A percentile compares a stretch with the other conserved stretches of the same genome.
phyloP scores from a whole-genome alignment of 2,888 invertebrate genomes.

The Hemaris fuciformis region DNA sequence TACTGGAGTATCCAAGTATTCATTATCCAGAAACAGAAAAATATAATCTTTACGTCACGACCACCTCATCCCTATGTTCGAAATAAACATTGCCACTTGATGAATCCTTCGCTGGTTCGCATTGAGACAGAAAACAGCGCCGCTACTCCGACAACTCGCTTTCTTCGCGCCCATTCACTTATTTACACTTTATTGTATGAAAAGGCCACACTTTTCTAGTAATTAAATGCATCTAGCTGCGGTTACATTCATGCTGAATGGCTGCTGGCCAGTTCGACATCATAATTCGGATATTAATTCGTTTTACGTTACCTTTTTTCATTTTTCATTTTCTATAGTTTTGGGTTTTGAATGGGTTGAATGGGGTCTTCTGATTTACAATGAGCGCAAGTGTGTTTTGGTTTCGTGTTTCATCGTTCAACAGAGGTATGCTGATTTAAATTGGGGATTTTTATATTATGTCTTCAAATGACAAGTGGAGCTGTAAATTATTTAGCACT shows the following conservation, averaged over 20 bases:
- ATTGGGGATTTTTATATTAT: too few relatives aligned
- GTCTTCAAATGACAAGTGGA: too few relatives aligned
- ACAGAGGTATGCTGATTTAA: too few relatives aligned
- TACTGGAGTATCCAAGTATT: too few relatives aligned
- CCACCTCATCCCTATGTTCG: conserved; percentile 50
- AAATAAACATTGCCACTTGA: conserved; percentile 74
- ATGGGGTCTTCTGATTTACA: too few relatives aligned
- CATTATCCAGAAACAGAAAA: too few relatives aligned
- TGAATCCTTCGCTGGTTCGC: conserved; percentile 60
- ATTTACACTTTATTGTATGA: neutral
- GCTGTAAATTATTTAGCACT: too few relatives aligned
- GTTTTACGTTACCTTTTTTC: neutral
- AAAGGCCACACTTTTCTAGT: neutral
- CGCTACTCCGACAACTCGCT: neutral
- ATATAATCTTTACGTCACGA: neutral
- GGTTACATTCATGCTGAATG: neutral
- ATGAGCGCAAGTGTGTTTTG: too few relatives aligned
- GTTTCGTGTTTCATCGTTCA: too few relatives aligned
- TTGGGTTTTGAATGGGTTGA: too few relatives aligned
- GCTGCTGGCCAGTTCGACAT: neutral
- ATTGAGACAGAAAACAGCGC: conserved; percentile 53
- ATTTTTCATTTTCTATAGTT: too few relatives aligned
- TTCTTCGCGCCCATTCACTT: neutral
- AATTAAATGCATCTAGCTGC: neutral
- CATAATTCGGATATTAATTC: neutral